Conservation (phyloP, 2,113 vertebrate species). For the Talpa occidentalis region DNA sequence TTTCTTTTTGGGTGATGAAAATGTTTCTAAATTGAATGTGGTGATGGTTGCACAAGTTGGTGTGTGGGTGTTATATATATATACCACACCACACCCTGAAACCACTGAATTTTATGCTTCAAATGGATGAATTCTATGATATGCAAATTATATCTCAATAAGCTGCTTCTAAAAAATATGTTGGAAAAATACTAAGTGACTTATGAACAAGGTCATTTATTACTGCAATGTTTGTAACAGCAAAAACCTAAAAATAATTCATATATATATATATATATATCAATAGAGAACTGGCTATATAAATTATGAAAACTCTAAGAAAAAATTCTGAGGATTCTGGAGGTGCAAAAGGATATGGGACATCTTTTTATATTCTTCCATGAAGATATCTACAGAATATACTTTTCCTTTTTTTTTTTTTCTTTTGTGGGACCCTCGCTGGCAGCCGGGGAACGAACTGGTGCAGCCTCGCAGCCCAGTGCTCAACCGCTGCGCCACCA, state of each 20-base stretch:
- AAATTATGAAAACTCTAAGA: neutral
- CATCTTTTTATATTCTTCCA: neutral
- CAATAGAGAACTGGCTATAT: neutral
- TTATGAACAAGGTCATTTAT: neutral
- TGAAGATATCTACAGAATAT: neutral
- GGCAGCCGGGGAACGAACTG: too few relatives aligned
- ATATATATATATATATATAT: too few relatives aligned
- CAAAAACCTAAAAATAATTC: neutral
- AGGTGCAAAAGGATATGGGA: neutral
- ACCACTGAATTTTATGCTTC: neutral
- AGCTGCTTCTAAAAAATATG: neutral
- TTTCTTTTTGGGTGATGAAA: neutral
- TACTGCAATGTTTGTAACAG: neutral
- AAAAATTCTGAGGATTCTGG: neutral
- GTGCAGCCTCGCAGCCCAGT: too few relatives aligned
- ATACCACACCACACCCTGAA: too few relatives aligned
- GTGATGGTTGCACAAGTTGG: neutral
- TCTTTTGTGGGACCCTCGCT: too few relatives aligned
- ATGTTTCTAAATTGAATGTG: neutral
- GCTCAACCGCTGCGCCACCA: too few relatives aligned
- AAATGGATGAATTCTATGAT: neutral
- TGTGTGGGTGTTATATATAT: neutral
- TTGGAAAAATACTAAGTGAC: constrained; percentile 37
- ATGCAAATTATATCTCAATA: neutral
- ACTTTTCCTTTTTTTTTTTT: too few relatives aligned